Percentiles rank a stretch among this genome's conserved stretches.
These are phyloP conservation scores for Neosalanx taihuensis DNA, from an alignment of 2,797 vertebrate species.

Conservation along the genomic window DNA sequence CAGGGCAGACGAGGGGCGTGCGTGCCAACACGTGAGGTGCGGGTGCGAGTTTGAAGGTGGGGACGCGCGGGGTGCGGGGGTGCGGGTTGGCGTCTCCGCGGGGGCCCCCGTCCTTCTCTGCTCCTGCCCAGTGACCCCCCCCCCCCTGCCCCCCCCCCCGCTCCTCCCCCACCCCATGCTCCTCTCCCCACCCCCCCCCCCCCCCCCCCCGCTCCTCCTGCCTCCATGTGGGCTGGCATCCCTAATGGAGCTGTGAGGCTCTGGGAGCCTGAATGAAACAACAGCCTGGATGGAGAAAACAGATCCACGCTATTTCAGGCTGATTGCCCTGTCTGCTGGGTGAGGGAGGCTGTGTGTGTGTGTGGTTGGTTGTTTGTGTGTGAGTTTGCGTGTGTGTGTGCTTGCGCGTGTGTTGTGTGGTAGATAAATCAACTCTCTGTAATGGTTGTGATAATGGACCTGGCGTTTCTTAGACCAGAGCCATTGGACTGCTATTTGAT, in stretches of 20 bases:
- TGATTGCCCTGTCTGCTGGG: slow-evolving; percentile 22
- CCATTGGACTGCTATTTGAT: slow-evolving; percentile 17
- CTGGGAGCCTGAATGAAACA: slow-evolving; percentile 32
- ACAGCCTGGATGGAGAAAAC: slow-evolving; percentile 25
- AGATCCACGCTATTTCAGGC: slow-evolving; percentile 29
- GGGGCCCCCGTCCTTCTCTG: too few relatives aligned
- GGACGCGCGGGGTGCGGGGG: too few relatives aligned
- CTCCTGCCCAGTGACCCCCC: too few relatives aligned
- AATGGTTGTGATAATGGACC: slow-evolving; percentile 41
- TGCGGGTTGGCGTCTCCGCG: too few relatives aligned
- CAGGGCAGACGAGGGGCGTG: too few relatives aligned
- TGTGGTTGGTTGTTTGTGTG: not conserved
- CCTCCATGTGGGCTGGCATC: slow-evolving; percentile 5
- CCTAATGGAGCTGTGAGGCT: slow-evolving; percentile 27
- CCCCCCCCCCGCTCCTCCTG: too few relatives aligned
- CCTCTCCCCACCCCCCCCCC: too few relatives aligned
- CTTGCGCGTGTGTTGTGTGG: not conserved
- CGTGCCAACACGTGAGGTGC: too few relatives aligned
- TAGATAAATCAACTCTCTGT: slow-evolving; percentile 45
- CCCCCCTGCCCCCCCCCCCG: too few relatives aligned
- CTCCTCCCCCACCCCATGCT: too few relatives aligned
- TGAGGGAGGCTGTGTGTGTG: not conserved
- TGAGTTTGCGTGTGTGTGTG: not conserved
- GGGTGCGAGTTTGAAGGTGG: too few relatives aligned
- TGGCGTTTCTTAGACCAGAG: slow-evolving; percentile 26